Percentiles rank a stretch among this genome's conserved stretches.
phyloP scores from a whole-genome alignment of 2,797 vertebrate genomes.

The Premnoplex brunnescens region DNA sequence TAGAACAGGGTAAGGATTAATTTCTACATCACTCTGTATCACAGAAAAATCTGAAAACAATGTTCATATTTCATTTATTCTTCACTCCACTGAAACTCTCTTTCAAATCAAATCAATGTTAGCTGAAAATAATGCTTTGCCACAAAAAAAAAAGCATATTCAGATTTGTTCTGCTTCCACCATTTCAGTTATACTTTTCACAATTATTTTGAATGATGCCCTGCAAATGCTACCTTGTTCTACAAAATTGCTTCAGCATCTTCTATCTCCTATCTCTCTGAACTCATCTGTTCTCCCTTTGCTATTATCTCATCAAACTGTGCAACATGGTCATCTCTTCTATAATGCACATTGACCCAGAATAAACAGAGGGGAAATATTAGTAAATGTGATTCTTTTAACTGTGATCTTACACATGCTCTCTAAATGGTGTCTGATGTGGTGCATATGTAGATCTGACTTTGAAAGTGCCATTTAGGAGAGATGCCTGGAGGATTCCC shows the following conservation, averaged over 20 bases:
- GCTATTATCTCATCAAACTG: background rate
- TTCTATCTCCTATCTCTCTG: background rate
- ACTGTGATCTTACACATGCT: background rate
- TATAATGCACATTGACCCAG: background rate
- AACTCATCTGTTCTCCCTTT: background rate
- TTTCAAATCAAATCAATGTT: constrained; percentile 25
- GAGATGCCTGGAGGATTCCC: constrained; percentile 1
- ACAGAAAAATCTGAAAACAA: background rate
- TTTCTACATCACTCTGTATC: background rate
- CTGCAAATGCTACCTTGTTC: background rate
- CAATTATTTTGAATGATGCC: background rate
- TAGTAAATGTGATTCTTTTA: background rate
- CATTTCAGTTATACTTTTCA: background rate
- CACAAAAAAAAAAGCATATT: background rate
- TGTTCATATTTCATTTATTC: background rate
- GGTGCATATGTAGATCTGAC: background rate
- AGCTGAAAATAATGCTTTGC: constrained; percentile 11
- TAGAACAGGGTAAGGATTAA: background rate
- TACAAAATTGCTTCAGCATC: background rate
- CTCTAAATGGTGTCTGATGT: background rate
- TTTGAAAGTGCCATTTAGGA: constrained; percentile 36
- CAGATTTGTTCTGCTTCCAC: constrained; percentile 5
- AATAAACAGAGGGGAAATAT: background rate
- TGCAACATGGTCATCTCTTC: rapidly evolving
- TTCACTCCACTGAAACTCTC: background rate